Base-by-base conservation (phyloP, 2,888 invertebrate species). In the Leucoptera coffeella region DNA sequence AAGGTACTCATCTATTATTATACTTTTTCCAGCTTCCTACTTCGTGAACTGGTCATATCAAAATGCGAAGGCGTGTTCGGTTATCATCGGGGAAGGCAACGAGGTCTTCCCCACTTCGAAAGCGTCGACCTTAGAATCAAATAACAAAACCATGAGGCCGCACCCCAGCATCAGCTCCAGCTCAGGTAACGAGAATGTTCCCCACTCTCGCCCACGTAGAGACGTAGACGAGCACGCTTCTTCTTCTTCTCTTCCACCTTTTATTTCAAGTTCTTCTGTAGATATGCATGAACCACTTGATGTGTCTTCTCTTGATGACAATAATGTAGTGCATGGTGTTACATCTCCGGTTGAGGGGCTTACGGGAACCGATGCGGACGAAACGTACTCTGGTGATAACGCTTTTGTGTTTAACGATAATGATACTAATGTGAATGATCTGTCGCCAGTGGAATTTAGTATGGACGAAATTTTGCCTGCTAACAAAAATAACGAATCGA, bases 11-110 rank as follows among this genome's bases (percentile, higher is more conserved):
- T n/a, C 6, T 17, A 17, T 17, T 17, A 9, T 7, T 17, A 9
- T 17, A 7, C 9, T 7, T 7, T 17, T 32, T 33, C 23, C 74
- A 87, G 87, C 83, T 37, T 85, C 86, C 43, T 86, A 85, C 62
- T 77, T 86, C 43, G 76, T 88, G 45, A 85, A 85, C 61, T 87
- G 85, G 84, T 84, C 87, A 57, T 85, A 85, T 73, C 83, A 84
- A 60, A 83, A 81, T 45, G 76, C 86, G 38, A 85, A 84, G 55
- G 81, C 86, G 32, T 89, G 89, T 74, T 81, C 85, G 48, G 87
- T 89, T 42, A 73, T 88, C 49, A 87, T 89, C 40, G 85, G 83
- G 41, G 87, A 86, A 52, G 82, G 80, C 44, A 65, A 79, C 34
- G 82, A 82, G 56, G 73, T 80, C 39, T 73, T 75, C 34, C 67